These are phyloP conservation scores for Illadopsis cleaveri DNA, from an alignment of 2,113 vertebrate species.

Conservation along the genomic window DNA sequence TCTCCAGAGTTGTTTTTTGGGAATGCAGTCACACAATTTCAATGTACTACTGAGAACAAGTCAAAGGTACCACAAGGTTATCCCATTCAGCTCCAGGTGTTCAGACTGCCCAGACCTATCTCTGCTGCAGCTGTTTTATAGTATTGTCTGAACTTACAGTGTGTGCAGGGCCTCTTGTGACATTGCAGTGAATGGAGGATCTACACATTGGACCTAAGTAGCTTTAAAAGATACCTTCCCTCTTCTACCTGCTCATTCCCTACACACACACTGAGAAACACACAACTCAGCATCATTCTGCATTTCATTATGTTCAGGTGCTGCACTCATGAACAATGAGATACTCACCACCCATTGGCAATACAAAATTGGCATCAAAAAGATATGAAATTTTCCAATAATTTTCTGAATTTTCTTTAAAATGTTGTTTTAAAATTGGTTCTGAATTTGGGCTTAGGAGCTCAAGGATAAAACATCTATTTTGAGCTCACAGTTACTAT, in stretches of 20 bases:
- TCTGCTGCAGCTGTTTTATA: not conserved
- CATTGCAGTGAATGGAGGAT: not conserved
- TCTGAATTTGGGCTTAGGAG: not conserved
- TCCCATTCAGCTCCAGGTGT: not conserved
- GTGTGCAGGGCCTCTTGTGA: not conserved
- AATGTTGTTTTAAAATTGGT: not conserved
- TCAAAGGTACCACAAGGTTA: not conserved
- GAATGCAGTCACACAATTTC: not conserved
- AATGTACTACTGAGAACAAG: not conserved
- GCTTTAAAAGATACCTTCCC: accelerated
- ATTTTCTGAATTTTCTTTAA: not conserved
- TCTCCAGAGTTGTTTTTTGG: not conserved
- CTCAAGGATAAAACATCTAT: not conserved
- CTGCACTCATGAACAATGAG: not conserved
- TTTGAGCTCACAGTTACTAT: not conserved
- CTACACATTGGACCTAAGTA: not conserved
- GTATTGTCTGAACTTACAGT: not conserved
- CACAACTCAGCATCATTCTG: not conserved
- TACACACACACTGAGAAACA: not conserved
- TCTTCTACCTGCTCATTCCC: not conserved
- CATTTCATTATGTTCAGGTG: not conserved
- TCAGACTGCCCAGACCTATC: not conserved
- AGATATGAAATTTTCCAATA: not conserved
- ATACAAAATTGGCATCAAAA: not conserved
- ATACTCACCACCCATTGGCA: not conserved